Base-by-base conservation (phyloP, 2,113 vertebrate species). In the Willisornis vidua region DNA sequence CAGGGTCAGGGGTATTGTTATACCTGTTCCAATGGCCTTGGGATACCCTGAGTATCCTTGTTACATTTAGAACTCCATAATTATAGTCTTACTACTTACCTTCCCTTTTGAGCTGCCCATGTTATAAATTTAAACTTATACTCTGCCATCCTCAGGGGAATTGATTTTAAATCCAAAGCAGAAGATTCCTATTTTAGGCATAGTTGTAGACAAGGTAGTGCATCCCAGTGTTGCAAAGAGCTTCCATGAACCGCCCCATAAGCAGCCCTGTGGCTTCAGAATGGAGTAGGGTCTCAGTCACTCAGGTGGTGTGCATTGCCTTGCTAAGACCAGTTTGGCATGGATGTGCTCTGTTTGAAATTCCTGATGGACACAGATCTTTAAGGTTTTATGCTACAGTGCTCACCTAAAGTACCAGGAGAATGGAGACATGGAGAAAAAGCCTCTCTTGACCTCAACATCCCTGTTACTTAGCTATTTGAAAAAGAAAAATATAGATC, bases 281-380 rank as follows among this genome's bases (percentile, higher is more conserved):
- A 48, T 48, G 46, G 46, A 23, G 37, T 2, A 49, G 25, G 29
- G 59, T 23, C 45, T 54, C 63, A 37, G 63, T 58, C 66, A 8
- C 63, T 43, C 23, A 2, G 11, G 41, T 11, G 19, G 26, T 2
- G 0, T 10, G 7, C 7, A 7, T 29, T 35, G 57, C 35, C 45
- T 43, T 1, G 35, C 52, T 10, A 29, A 72, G 14, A 37, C 14
- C 15, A 33, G 19, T n/a, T 17, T 66, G 4, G 9, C n/a, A 5
- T 4, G 72, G 59, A 18, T 73, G 28, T 19, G 35, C 41, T 5
- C 4, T 26, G 5, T 55, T 16, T 67, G 66, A 54, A 52, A 19
- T 48, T 87, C 43, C 52, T 28, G 12, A 23, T 35, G 31, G 31
- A 70, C 57, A 43, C 33, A 62, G 17, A 74, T 66, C 74, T 71